phyloP scores from a whole-genome alignment of 2,888 invertebrate genomes.

The Liodrosophila aerea region DNA sequence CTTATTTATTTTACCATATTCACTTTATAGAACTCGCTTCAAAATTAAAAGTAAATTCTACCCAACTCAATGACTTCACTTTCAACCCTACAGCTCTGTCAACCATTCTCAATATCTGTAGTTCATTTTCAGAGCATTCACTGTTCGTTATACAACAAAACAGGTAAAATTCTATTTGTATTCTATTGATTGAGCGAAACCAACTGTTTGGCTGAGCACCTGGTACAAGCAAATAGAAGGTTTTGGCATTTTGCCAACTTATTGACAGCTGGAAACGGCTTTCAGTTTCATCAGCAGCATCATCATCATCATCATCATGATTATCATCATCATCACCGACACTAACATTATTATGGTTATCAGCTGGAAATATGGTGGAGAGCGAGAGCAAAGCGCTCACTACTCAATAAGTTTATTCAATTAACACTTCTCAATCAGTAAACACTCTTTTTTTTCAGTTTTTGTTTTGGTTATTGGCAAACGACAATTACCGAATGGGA shows the following conservation, averaged over 20 bases:
- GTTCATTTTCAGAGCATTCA: slow-evolving; percentile 29
- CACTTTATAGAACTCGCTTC: no score
- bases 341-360: not conserved
- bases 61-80: no score
- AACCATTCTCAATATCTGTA: no score
- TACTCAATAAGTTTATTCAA: slow-evolving; percentile 7
- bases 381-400: not conserved
- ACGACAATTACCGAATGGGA: no score
- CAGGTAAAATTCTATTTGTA: slow-evolving; percentile 8
- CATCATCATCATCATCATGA: not conserved
- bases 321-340: not conserved
- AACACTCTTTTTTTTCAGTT: slow-evolving; percentile 23
- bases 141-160: not conserved
- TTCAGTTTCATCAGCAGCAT: slow-evolving; percentile 55
- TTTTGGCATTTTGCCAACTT: slow-evolving; percentile 64
- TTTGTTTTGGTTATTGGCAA: slow-evolving; percentile 15
- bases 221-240: slow-evolving; percentile 54
- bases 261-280: slow-evolving; percentile 58
- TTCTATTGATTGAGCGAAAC: slow-evolving; percentile 22
- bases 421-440: slow-evolving; percentile 33
- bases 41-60: no score
- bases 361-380: slow-evolving; percentile 11
- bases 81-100: no score
- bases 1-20: no score
- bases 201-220: slow-evolving; percentile 57